A percentile compares a stretch with the other conserved stretches of the same genome.
phyloP scores from a whole-genome alignment of 1,140 invertebrate genomes.

The Ganaspis sp. region DNA sequence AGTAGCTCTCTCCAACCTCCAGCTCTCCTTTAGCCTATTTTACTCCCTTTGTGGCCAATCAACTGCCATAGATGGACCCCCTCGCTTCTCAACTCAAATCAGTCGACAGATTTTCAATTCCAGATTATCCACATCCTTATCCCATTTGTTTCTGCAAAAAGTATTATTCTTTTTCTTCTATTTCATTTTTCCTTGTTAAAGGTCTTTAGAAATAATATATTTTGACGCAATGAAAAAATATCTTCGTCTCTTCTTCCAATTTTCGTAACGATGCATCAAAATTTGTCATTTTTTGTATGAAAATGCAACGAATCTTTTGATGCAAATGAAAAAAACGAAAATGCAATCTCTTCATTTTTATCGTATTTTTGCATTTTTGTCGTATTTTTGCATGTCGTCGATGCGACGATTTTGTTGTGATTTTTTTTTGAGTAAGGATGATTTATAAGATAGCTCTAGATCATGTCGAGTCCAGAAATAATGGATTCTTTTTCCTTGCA shows the following conservation, averaged over 20 bases:
- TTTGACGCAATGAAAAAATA: too few relatives aligned
- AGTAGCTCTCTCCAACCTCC: constrained; percentile 62
- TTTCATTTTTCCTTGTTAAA: too few relatives aligned
- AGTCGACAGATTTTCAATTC: constrained; percentile 24
- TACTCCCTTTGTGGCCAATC: constrained; percentile 74
- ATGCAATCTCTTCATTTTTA: too few relatives aligned
- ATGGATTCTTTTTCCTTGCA: constrained; percentile 49
- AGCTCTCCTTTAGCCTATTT: constrained; percentile 68
- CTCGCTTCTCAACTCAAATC: constrained; percentile 32
- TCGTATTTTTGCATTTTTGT: too few relatives aligned
- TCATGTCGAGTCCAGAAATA: neutral
- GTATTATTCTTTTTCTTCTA: neutral
- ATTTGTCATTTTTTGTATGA: too few relatives aligned
- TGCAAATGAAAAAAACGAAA: too few relatives aligned
- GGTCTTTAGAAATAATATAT: too few relatives aligned
- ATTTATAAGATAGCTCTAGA: constrained; percentile 19
- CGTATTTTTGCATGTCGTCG: neutral
- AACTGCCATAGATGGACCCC: constrained; percentile 67
- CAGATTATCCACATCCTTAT: constrained; percentile 16
- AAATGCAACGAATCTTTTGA: too few relatives aligned
- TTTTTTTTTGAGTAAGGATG: neutral
- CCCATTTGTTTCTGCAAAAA: neutral
- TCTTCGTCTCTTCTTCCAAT: too few relatives aligned
- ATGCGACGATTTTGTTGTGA: neutral
- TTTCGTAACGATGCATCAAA: too few relatives aligned